These are phyloP conservation scores for Microctonus aethiopoides DNA, from an alignment of 2,888 invertebrate genomes.

Conservation along the genomic window DNA sequence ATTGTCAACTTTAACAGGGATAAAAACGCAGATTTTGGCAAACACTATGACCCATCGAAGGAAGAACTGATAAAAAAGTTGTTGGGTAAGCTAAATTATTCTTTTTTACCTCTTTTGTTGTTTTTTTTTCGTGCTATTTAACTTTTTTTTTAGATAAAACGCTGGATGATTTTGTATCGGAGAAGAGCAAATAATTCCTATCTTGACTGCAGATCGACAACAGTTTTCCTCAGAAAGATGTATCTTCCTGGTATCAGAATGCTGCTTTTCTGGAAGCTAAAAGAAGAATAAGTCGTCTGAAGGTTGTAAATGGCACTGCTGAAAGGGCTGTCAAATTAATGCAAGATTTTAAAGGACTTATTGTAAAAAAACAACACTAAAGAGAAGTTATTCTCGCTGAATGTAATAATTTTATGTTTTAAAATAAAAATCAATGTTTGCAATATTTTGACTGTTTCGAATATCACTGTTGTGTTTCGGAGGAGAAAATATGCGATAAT, in stretches of 20 bases:
- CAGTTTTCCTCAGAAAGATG: slow-evolving; percentile 20
- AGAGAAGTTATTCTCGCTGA: too few relatives aligned
- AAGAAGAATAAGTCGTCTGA: not conserved
- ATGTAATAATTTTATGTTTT: too few relatives aligned
- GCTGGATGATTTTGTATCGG: slow-evolving; percentile 27
- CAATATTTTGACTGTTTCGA: too few relatives aligned
- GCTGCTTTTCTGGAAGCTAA: slow-evolving; percentile 11
- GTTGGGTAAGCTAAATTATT: not conserved
- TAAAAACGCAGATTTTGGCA: not conserved
- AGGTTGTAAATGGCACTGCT: slow-evolving; percentile 25
- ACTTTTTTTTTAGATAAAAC: not conserved
- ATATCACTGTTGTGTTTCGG: too few relatives aligned
- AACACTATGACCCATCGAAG: not conserved
- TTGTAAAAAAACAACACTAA: too few relatives aligned
- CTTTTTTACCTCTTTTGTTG: not conserved
- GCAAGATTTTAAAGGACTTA: too few relatives aligned
- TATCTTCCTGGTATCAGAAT: slow-evolving; percentile 14
- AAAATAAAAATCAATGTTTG: too few relatives aligned
- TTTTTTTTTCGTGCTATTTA: too few relatives aligned
- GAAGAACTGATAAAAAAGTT: not conserved
- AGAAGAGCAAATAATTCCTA: too few relatives aligned
- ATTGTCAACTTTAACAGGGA: not conserved
- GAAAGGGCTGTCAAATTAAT: slow-evolving; percentile 6
- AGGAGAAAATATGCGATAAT: too few relatives aligned
- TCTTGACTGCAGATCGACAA: slow-evolving; percentile 9